Conservation (phyloP, 2,888 invertebrate genomes). For the Euplexia lucipara region DNA sequence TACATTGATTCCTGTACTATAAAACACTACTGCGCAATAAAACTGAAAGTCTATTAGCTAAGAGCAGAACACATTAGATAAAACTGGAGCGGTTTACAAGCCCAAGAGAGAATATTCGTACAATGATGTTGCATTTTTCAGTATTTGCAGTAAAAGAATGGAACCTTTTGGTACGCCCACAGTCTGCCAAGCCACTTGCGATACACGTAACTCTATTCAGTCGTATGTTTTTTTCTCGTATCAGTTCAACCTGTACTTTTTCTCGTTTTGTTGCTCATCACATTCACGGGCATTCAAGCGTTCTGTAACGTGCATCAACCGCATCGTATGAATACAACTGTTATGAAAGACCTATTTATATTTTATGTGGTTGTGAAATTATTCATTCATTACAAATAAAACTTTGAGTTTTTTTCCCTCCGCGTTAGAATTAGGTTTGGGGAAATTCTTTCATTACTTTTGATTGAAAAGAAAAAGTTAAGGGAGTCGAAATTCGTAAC, state of each 20-base stretch:
- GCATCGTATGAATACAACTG: constrained; percentile 64
- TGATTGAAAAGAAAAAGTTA: constrained; percentile 41
- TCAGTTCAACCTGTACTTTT: constrained; percentile 68
- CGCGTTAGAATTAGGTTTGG: constrained; percentile 19
- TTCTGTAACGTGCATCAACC: constrained; percentile 64
- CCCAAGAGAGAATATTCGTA: neutral
- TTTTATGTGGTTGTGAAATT: constrained; percentile 40
- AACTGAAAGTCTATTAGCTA: neutral
- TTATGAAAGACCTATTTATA: constrained; percentile 53
- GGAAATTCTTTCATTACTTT: constrained; percentile 42
- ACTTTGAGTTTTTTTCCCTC: constrained; percentile 14
- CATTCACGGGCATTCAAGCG: constrained; percentile 69
- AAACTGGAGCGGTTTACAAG: constrained; percentile 9
- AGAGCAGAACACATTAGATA: neutral
- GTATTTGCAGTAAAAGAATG: constrained; percentile 39
- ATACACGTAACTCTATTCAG: constrained; percentile 64
- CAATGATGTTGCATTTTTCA: constrained; percentile 12
- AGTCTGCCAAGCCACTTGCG: constrained; percentile 55
- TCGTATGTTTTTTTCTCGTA: constrained; percentile 69
- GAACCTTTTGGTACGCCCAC: constrained; percentile 35
- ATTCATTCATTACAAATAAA: constrained; percentile 43
- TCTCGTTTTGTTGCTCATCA: constrained; percentile 70
- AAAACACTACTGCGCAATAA: neutral
- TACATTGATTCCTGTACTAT: neutral
- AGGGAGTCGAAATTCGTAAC: constrained; percentile 28